Evolutionary conservation across 1,140 invertebrate species (phyloP), one percentile per base, ranked within the genome.

Genomic region (Leucophenga varia): DNA sequence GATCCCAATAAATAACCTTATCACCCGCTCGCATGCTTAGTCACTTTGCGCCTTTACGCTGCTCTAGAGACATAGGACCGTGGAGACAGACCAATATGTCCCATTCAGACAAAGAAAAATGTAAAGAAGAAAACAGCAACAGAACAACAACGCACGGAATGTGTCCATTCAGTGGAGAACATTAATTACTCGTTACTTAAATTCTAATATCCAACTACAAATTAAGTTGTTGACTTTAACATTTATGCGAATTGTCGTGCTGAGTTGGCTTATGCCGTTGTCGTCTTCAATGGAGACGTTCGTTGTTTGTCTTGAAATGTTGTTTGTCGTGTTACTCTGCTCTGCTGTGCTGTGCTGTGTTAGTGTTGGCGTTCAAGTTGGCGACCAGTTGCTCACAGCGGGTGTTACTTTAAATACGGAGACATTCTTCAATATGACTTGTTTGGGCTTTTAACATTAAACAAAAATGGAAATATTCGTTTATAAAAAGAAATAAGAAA

Each of bases 181-280:
- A 73, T 73, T 73, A 72, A 73, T 73, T 73, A 72, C 65, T 71
- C 60, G 57, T 73, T 73, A 68, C 65, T 72, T 73, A 72, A 72
- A 72, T 72, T 73, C 70, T 72, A 73, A 73, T 73, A 55, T 56
- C 60, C 50, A 55, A 53, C 70, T 73, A 72, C 70, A 72, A 73
- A 73, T 73, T 72, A 72, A 72, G 64, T 65, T 67, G 65, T 61
- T 61, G 59, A 43, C 64, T 56, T 55, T 55, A 70, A 64, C 56
- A 68, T 64, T 64, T 49, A 57, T 59, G 61, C 64, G 55, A 68
- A 65, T 61, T 57, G 57, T 64, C 63, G 55, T 67, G 65, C 68
- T 71, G 65, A 47, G 57, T 48, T 39, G 12, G 35, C 16, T 35
- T 44, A 45, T 20, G 49, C 53, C 22, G 22, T 25, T 10, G 22